A percentile compares a stretch with the other conserved stretches of the same genome.
Conservation (phyloP, 2,888 invertebrate genomes). For the Drosophila subsilvestris region DNA sequence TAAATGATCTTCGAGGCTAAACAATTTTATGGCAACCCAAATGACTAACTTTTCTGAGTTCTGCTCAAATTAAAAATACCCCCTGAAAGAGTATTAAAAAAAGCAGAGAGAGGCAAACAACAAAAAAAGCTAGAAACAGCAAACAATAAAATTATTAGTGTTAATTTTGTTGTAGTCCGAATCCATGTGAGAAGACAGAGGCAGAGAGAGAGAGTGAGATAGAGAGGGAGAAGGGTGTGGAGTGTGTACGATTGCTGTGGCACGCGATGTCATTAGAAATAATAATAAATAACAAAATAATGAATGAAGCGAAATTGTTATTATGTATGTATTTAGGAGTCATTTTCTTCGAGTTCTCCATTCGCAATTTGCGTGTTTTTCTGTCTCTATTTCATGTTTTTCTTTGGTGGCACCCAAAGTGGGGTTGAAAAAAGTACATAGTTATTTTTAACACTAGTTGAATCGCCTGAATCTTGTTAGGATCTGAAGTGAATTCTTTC, state of each 20-base stretch:
- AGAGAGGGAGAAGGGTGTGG: not conserved
- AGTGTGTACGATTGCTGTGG: conserved; percentile 10
- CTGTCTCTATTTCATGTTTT: not conserved
- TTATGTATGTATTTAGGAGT: conserved; percentile 11
- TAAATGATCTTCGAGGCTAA: not conserved
- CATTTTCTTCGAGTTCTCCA: not conserved
- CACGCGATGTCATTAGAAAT: conserved; percentile 65
- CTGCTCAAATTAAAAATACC: conserved; percentile 1
- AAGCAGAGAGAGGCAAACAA: not conserved
- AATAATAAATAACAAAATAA: conserved; percentile 57
- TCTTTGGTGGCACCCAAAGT: not conserved
- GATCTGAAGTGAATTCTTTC: not conserved
- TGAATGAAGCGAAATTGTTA: conserved; percentile 28
- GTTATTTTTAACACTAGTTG: no score
- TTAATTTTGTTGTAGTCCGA: conserved; percentile 11
- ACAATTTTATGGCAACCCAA: not conserved
- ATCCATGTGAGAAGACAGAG: not conserved
- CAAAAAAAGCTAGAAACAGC: not conserved
- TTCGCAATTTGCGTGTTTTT: not conserved
- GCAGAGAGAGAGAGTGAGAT: not conserved
- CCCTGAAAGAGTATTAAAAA: not conserved
- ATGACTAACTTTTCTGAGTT: no score
- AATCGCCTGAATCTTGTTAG: not conserved
- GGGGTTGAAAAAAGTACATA: no score
- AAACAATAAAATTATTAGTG: conserved; percentile 16